phyloP scores from a whole-genome alignment of 2,888 invertebrate genomes.

The Trissoscelio sp. region DNA sequence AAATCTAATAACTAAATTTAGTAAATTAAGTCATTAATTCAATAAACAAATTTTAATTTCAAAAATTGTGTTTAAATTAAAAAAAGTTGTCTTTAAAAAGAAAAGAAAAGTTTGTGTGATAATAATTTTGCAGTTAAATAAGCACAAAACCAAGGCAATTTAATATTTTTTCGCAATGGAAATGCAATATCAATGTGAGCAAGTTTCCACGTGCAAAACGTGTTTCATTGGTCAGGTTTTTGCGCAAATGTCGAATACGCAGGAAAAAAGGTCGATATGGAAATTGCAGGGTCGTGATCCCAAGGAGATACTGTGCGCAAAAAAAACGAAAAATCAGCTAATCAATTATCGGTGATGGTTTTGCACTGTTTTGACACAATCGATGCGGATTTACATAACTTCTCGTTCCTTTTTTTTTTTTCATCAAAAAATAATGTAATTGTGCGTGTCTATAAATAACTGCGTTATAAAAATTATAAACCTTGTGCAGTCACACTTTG shows the following conservation, averaged over 20 bases:
- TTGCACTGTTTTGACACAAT: no score
- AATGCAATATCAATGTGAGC: slow-evolving; percentile 27
- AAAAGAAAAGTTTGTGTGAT: no score
- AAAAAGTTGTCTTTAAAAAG: no score
- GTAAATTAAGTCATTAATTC: no score
- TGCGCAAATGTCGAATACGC: slow-evolving; percentile 3
- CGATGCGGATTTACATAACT: slow-evolving; percentile 12
- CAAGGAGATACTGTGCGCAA: slow-evolving; percentile 5
- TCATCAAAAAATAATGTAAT: not conserved
- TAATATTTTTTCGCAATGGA: not conserved
- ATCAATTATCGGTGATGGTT: slow-evolving; percentile 30
- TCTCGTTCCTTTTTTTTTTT: not conserved
- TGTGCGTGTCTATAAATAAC: not conserved
- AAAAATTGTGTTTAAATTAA: no score
- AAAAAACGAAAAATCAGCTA: slow-evolving; percentile 8
- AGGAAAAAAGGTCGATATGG: slow-evolving; percentile 28
- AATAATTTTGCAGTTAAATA: no score
- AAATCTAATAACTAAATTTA: no score
- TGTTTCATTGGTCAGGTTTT: slow-evolving; percentile 34
- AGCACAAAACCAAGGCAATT: no score
- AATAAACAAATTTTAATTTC: no score
- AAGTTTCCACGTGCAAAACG: slow-evolving; percentile 19
- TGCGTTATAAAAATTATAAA: not conserved
- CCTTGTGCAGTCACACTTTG: not conserved
- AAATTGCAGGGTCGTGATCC: slow-evolving; percentile 49